Percentiles rank a stretch among this genome's conserved stretches.
Evolutionary conservation across 2,888 invertebrate species (phyloP).

Genomic region (Cheilosia soror): DNA sequence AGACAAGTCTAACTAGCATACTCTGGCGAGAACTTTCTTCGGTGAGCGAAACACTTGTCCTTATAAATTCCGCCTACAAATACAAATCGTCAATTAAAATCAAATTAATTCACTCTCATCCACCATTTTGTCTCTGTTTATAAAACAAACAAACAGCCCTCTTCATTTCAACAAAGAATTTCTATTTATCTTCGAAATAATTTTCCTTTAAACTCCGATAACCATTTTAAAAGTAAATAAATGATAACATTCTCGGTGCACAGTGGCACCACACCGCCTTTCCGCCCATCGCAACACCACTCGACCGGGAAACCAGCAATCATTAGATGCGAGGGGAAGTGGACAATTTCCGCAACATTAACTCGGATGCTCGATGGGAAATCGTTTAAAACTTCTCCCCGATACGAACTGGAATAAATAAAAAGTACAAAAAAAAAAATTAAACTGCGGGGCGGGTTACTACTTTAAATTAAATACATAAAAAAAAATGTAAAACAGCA

Average conservation of each 20-base stretch:
- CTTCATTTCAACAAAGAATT: conserved; percentile 5
- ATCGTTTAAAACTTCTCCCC: conserved; percentile 36
- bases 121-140: neutral
- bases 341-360: conserved; percentile 64
- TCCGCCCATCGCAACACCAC: neutral
- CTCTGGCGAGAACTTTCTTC: too few species aligned
- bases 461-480: conserved; percentile 28
- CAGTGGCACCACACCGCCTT: neutral
- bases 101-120: conserved; percentile 25
- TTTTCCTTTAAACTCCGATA: conserved; percentile 23
- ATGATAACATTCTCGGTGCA: conserved; percentile 21
- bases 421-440: neutral
- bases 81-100: conserved; percentile 36
- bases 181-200: conserved; percentile 29
- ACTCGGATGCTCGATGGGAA: conserved; percentile 41
- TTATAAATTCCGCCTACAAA: conserved; percentile 1
- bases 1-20: too few species aligned
- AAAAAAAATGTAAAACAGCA: neutral
- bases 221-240: conserved; percentile 32
- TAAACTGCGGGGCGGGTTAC: neutral
- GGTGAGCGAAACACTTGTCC: neutral
- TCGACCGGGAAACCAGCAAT: conserved; percentile 22
- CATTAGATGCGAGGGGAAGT: conserved; percentile 32
- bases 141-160: conserved; percentile 13
- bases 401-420: conserved; percentile 16